Base-by-base conservation (phyloP, 2,113 vertebrate genomes). In the Prietella phreatophila region DNA sequence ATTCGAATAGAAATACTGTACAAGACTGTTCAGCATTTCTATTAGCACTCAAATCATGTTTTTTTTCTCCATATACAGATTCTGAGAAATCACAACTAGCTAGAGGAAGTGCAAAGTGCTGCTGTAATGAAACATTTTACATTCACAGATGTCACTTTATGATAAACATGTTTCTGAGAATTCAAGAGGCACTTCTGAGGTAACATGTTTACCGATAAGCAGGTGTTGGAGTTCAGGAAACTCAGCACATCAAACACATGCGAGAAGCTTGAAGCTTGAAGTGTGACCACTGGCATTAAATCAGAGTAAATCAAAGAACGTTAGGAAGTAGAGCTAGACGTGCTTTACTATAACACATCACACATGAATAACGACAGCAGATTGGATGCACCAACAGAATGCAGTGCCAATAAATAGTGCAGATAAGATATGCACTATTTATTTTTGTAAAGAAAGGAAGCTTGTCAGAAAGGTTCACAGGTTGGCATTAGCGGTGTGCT, bases 121-220 rank as follows among this genome's bases (percentile, higher is more conserved):
- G 6, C 36, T 42, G n/a, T 75, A 75, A 75, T 75, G 71, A 75
- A 73, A 73, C 15, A 39, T 39, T 73, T 36, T 19, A 39, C 9
- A 19, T 75, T 75, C 19, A 36, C 71, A 75, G 71, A 75, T 75
- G 71, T 71, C 67, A 71, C 19, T 42, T 42, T 42, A 75, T 75
- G 71, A 75, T 75, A 75, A 75, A 75, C 71, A 75, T 10, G 71
- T 20, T 36, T 75, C 71, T 42, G 19, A 22, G 42, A 42, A 75
- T 42, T 75, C 71, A 75, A 42, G 71, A 75, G 71, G 71, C 71
- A 75, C 71, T 75, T 75, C 36, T 75, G 36, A 42, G 36, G 36
- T 27, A 42, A 42, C 71, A 20, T 20, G 33, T 73, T 73, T 73
- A 73, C 71, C 22, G 71, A 75, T 25, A 75, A 42, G 71, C 36